A percentile compares a stretch with the other conserved stretches of the same genome.
Conservation (phyloP, 1,140 invertebrate species). For the Mya arenaria region DNA sequence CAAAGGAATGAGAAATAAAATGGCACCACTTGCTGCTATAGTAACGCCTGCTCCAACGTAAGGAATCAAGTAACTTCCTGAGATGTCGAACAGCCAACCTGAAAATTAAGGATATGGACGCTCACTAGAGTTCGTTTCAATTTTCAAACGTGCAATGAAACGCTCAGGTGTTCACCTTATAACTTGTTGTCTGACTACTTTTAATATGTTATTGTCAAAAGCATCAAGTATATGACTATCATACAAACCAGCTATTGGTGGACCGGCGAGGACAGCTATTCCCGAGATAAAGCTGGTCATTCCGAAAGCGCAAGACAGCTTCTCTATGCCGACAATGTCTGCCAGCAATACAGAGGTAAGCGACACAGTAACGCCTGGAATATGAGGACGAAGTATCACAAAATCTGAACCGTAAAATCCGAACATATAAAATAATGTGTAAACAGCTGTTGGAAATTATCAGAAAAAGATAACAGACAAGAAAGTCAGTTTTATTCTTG, state of each 20-base stretch:
- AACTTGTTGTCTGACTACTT: no score
- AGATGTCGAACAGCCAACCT: slow-evolving; percentile 91
- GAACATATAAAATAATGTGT: no score
- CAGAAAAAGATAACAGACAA: no score
- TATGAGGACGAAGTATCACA: no score
- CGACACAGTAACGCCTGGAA: slow-evolving; percentile 24
- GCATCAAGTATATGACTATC: no score
- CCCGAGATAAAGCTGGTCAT: slow-evolving; percentile 27
- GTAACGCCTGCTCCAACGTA: slow-evolving; percentile 91
- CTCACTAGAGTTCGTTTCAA: no score
- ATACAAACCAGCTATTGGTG: slow-evolving; percentile 40
- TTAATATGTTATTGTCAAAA: no score
- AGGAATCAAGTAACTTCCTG: slow-evolving; percentile 90
- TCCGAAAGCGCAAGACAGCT: slow-evolving; percentile 19
- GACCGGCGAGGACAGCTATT: slow-evolving; percentile 11
- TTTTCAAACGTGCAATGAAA: no score
- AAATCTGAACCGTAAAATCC: no score
- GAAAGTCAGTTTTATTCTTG: no score
- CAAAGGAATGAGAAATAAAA: slow-evolving; percentile 93
- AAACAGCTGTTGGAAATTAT: no score
- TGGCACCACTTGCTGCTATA: slow-evolving; percentile 92
- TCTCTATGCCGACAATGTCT: slow-evolving; percentile 41
- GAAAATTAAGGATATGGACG: slow-evolving; percentile 69
- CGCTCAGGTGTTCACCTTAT: no score
- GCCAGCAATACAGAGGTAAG: slow-evolving; percentile 37